Evolutionary conservation across 1,140 invertebrate genomes (phyloP).

Genomic region (Saccostrea cuccullata): DNA sequence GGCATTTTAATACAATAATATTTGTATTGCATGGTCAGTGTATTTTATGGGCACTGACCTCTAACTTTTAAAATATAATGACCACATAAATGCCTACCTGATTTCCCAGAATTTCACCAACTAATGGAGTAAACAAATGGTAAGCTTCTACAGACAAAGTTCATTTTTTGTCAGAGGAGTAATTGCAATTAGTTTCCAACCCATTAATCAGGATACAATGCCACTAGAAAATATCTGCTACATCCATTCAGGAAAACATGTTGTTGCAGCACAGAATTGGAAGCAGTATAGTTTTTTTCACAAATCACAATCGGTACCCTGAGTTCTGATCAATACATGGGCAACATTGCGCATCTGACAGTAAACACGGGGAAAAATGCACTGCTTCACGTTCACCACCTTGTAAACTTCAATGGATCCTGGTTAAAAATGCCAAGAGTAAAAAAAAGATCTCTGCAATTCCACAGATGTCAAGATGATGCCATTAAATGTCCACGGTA

Average conservation of each 20-base stretch:
- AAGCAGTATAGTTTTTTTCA: background rate
- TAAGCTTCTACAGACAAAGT: background rate
- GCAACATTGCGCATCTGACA: background rate
- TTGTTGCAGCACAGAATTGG: background rate
- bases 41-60: slow-evolving; percentile 30
- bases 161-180: background rate
- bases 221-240: background rate
- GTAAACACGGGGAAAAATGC: background rate
- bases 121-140: background rate
- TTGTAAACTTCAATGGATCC: background rate
- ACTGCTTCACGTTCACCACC: background rate
- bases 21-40: slow-evolving; percentile 15
- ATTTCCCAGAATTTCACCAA: background rate
- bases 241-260: background rate
- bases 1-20: slow-evolving; percentile 30
- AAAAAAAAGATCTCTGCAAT: slow-evolving; percentile 3
- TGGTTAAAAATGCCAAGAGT: background rate
- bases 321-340: background rate
- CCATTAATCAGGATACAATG: background rate
- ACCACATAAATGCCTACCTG: slow-evolving; percentile 17
- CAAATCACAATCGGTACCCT: background rate
- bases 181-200: background rate
- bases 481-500: background rate
- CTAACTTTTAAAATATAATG: background rate
- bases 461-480: slow-evolving; percentile 14